Evolutionary conservation across 2,113 vertebrate genomes (phyloP), one percentile per base, ranked within the genome.

Genomic region (Pterocles gutturalis): DNA sequence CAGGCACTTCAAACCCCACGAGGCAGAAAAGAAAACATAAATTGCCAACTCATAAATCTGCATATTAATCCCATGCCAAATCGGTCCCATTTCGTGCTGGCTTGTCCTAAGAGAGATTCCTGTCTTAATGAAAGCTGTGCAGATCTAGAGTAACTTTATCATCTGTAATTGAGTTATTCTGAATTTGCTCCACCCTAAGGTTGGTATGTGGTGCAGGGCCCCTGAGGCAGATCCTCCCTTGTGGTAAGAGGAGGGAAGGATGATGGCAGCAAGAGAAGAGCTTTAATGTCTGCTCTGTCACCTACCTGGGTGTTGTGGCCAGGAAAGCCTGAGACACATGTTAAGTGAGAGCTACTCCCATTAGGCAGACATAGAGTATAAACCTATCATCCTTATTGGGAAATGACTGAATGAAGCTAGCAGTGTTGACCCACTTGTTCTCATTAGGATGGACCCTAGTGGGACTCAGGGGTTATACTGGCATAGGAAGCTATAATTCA

Each of bases 101-200:
- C 93, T 95, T 64, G 53, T 77, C 66, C 82, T 83, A n/a, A 87
- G 90, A 83, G 73, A 89, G 69, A 97, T 96, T 84, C 87, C 46
- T 87, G 36, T 45, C 77, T 89, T 94, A 87, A 92, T 95, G 86
- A 94, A 84, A 81, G 67, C 31, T 90, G 62, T 72, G 53, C 51
- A 73, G 69, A 65, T 91, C 69, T 78, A 49, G 79, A 82, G 62
- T 53, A 90, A 78, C 43, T 64, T 89, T 83, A 87, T 90, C 45
- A 48, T 28, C 57, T 87, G 48, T 87, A 94, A 95, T 31, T 72
- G 72, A 90, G 83, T 91, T 95, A 58, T 61, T 76, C 41, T 60
- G 77, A 76, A 43, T 64, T 69, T 79, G 36, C 90, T 91, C 86
- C 94, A 73, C 91, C 92, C 94, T 78, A 20, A 78, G 60, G 34